These are phyloP conservation scores for Spizaetus ornatus DNA, from an alignment of 2,113 vertebrate genomes.

Conservation along the genomic window DNA sequence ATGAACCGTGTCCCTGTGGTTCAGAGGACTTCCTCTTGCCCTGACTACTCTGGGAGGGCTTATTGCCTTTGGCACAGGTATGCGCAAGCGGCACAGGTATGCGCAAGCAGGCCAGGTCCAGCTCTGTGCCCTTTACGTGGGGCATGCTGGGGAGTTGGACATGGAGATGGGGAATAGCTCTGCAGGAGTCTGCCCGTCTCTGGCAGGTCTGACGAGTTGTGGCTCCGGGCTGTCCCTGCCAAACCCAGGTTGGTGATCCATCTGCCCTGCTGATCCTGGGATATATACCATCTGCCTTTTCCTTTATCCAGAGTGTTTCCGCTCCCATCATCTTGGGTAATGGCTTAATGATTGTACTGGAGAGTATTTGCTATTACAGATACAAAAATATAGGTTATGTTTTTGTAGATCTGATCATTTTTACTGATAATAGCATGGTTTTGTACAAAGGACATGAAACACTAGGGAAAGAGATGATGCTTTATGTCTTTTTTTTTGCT, in stretches of 20 bases:
- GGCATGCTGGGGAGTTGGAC: accelerated
- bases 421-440: neutral
- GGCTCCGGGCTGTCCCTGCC: neutral
- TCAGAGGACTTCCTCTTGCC: neutral
- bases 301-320: neutral
- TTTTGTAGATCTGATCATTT: neutral
- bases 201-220: neutral
- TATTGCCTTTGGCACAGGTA: neutral
- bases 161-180: neutral
- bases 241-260: neutral
- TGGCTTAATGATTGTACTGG: neutral
- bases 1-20: neutral
- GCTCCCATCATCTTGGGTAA: neutral
- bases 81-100: neutral
- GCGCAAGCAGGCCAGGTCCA: accelerated
- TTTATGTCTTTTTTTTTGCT: neutral
- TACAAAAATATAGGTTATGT: neutral
- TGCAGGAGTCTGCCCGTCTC: neutral
- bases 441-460: neutral
- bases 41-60: neutral
- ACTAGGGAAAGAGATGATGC: neutral
- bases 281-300: neutral
- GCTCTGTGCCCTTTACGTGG: accelerated
- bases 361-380: neutral
- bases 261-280: neutral